phyloP scores from a whole-genome alignment of 2,797 vertebrate species.

The Ceryle rudis region DNA sequence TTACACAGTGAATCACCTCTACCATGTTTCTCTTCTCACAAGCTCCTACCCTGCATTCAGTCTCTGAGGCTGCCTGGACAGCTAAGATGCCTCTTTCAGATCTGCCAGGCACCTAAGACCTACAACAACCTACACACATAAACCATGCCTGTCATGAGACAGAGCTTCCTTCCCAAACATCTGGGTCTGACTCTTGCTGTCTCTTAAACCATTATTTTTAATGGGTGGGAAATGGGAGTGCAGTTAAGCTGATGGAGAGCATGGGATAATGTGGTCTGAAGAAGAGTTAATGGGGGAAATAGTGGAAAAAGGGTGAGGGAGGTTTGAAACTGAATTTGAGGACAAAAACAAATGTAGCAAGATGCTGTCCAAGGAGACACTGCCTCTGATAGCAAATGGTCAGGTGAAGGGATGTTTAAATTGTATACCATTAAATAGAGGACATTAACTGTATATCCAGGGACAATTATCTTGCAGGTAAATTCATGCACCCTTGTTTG shows the following conservation, averaged over 20 bases:
- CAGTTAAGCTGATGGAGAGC: neutral
- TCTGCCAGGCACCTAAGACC: too few species aligned
- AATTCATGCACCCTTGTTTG: neutral
- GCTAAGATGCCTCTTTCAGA: too few species aligned
- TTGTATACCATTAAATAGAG: neutral
- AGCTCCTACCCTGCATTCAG: neutral
- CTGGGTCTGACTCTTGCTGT: too few species aligned
- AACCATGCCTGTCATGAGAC: too few species aligned
- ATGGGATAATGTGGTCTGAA: neutral
- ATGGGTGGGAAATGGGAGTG: fast-evolving
- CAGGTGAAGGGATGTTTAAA: neutral
- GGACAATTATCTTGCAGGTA: neutral
- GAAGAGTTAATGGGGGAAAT: neutral
- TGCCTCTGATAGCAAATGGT: neutral
- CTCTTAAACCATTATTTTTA: too few species aligned
- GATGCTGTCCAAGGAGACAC: neutral
- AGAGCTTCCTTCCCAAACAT: too few species aligned
- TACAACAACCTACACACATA: too few species aligned
- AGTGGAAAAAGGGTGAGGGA: neutral
- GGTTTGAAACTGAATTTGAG: neutral
- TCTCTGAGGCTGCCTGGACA: neutral
- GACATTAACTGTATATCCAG: neutral
- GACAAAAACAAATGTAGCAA: neutral
- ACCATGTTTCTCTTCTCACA: neutral
- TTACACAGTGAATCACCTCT: neutral